Conservation (phyloP, 1,140 invertebrate species). For the Pogonomyrmex barbatus region DNA sequence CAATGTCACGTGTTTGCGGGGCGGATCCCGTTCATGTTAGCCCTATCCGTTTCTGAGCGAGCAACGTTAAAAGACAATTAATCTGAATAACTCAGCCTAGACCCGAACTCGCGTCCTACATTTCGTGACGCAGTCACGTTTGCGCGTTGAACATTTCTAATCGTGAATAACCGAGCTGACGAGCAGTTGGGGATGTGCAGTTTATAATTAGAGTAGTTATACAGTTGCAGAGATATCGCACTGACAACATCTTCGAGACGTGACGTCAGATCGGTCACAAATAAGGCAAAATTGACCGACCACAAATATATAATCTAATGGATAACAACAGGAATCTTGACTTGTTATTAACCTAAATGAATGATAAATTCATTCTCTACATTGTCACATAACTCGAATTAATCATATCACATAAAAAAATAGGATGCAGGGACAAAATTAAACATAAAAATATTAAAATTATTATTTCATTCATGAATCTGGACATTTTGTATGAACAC, state of each 20-base stretch:
- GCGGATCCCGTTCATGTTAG: conserved; percentile 18
- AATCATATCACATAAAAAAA: neutral
- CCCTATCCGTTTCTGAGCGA: conserved; percentile 42
- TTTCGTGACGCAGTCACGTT: conserved; percentile 44
- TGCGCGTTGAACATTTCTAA: conserved; percentile 16
- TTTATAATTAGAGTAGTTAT: neutral
- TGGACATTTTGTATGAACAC: neutral
- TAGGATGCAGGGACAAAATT: neutral
- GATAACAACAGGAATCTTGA: neutral
- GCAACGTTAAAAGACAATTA: conserved; percentile 80
- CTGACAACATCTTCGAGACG: neutral
- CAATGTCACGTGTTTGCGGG: conserved; percentile 46
- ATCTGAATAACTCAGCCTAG: conserved; percentile 78
- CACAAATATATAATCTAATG: neutral
- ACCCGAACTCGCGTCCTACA: conserved; percentile 69
- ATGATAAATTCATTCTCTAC: neutral
- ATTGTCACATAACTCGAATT: neutral
- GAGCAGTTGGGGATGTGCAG: neutral
- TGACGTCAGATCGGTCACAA: neutral
- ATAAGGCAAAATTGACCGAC: neutral
- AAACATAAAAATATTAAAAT: neutral
- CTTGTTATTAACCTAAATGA: neutral
- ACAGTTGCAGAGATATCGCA: neutral
- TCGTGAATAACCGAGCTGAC: conserved; percentile 10
- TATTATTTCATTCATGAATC: neutral